Evolutionary conservation across 2,888 invertebrate genomes (phyloP).

Genomic region (Watsonalla binaria): DNA sequence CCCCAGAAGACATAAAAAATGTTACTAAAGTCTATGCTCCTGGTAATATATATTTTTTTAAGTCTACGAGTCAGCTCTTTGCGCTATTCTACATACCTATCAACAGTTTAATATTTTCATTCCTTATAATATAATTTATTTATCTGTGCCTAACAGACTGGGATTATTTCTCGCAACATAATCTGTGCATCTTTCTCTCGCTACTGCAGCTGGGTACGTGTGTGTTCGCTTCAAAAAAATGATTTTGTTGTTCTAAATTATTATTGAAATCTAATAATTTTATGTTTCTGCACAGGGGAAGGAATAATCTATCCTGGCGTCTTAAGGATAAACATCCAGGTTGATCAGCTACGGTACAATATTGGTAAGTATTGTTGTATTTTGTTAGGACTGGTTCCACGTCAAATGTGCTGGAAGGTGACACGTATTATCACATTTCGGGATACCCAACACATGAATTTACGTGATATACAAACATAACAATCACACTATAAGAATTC

Average conservation of each 20-base stretch:
- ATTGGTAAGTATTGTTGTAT: slow-evolving; percentile 59
- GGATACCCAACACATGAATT: slow-evolving; percentile 38
- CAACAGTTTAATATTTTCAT: no score
- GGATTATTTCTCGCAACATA: slow-evolving; percentile 3
- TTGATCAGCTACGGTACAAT: slow-evolving; percentile 74
- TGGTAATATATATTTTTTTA: no score
- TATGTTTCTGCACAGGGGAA: slow-evolving; percentile 56
- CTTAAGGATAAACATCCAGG: slow-evolving; percentile 60
- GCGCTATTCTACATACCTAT: no score
- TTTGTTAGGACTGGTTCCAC: slow-evolving; percentile 66
- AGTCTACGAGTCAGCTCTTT: no score
- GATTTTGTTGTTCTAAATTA: slow-evolving; percentile 2
- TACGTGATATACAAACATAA: slow-evolving; percentile 4
- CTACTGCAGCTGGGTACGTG: slow-evolving; percentile 71
- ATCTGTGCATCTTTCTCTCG: slow-evolving; percentile 61
- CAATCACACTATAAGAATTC: no score
- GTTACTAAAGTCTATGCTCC: no score
- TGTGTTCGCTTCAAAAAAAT: slow-evolving; percentile 22
- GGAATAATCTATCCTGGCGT: slow-evolving; percentile 67
- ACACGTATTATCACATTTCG: slow-evolving; percentile 69
- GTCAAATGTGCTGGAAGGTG: slow-evolving; percentile 78
- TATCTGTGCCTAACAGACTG: slow-evolving; percentile 1
- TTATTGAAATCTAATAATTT: slow-evolving; percentile 25
- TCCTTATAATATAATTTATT: background rate
- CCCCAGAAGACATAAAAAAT: no score